Base-by-base conservation (phyloP, 2,113 vertebrate species). In the Thermophis baileyi region DNA sequence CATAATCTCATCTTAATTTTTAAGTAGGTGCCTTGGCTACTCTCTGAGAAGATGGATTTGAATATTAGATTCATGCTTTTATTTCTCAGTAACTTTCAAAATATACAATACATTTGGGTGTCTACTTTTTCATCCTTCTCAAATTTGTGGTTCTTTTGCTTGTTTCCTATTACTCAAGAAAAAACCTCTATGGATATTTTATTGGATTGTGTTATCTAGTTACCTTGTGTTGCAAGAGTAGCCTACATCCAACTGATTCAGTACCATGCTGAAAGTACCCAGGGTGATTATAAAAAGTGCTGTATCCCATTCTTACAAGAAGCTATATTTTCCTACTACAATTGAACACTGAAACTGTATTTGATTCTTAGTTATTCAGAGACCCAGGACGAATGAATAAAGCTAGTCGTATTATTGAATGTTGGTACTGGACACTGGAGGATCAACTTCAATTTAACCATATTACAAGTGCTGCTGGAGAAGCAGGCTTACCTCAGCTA, bases 401-500 rank as follows among this genome's bases (percentile, higher is more conserved):
- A 95, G 54, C 20, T 14, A 57, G 63, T 30, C 93, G 49, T 92
- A 44, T 97, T 96, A 93, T 94, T 49, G 91, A 91, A 94, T 93
- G 92, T 97, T 95, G 96, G 93, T 97, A 93, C 96, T 96, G 94
- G 96, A 95, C 95, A 94, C 95, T 87, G 93, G 95, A 98, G 97
- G 98, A 97, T 97, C 96, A 94, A 97, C 93, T 97, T 94, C 97
- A 97, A 95, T 97, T 97, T 96, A 96, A 95, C 95, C 96, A 95
- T 93, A 96, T 97, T 95, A 97, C 97, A 97, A 96, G 96, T 97
- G 94, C 97, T 96, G 93, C 95, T 94, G 96, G 96, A 95, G 96
- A 98, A 96, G 97, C 97, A 96, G 97, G 97, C 97, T 98, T 98
- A 98, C 97, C 98, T 99, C 98, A 99, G 98, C 98, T 98, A 98